Base-by-base conservation (phyloP, 2,888 invertebrate species). In the Polymixis flavicincta region DNA sequence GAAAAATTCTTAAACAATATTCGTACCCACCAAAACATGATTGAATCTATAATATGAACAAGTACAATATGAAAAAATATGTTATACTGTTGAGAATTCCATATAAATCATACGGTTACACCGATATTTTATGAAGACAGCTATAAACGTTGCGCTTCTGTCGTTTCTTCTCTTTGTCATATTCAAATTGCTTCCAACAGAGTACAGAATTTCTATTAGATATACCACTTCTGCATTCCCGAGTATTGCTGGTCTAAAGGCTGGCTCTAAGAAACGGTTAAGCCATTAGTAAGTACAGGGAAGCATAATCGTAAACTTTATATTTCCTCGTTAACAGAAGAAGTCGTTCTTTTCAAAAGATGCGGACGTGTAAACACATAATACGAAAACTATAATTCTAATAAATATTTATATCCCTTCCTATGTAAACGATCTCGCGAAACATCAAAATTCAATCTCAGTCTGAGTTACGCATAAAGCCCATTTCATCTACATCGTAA, bases 361-460 rank as follows among this genome's bases (percentile, higher is more conserved):
- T 55, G 4, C 45, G 57, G 17, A 82, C 85, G 78, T 85, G 85
- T 61, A 77, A 71, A 64, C 14, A 64, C 86, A 85, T 82, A 83
- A 83, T 61, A 67, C 22, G 60, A 60, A 71, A 70, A 68, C 69
- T 63, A 59, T 71, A 83, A 83, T 68, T 68, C 59, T 68, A 65
- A 85, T 87, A 76, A 83, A 88, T 84, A 71, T 87, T 76, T 66
- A 87, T 88, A 71, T 22, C n/a, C 45, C 50, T 61, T 69, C 60
- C 74, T 71, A 78, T 80, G 75, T 76, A 78, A 86, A 80, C 70
- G 74, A 80, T 78, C 54, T 48, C 37, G 60, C 59, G 61, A 75
- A 80, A 78, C 48, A 86, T 83, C 76, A 75, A 86, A 77, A 76
- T 86, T 88, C 85, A 86, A 86, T 88, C 67, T 57, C 54, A 73